These are phyloP conservation scores for Euplexia lucipara DNA, from an alignment of 2,888 invertebrate genomes.

Conservation along the genomic window DNA sequence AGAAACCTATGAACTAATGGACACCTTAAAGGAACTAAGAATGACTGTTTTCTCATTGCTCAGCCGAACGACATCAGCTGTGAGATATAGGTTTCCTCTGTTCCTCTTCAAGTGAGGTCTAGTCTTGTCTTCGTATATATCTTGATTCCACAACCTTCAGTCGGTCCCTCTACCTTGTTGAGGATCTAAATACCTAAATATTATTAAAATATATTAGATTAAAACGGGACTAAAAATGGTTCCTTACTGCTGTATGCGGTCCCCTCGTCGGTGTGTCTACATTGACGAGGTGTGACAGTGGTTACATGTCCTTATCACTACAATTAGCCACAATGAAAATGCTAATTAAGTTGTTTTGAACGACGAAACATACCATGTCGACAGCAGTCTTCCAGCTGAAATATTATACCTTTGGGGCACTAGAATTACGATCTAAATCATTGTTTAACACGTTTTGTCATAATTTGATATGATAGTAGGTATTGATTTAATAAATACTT, in stretches of 20 bases:
- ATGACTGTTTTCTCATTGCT: neutral
- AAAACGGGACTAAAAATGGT: conserved; percentile 5
- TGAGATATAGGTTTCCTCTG: no score
- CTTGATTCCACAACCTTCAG: neutral
- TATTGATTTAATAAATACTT: neutral
- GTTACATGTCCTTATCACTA: conserved; percentile 77
- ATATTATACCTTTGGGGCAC: conserved; percentile 66
- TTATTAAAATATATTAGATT: neutral
- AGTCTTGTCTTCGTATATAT: neutral
- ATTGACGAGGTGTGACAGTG: conserved; percentile 80
- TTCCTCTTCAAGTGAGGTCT: no score
- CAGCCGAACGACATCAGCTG: no score
- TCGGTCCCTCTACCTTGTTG: no score
- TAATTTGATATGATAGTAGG: conserved; percentile 9
- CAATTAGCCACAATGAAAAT: conserved; percentile 81
- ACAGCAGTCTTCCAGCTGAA: conserved; percentile 68
- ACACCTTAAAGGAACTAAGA: neutral
- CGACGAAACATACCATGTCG: conserved; percentile 74
- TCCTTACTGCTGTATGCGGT: conserved; percentile 40
- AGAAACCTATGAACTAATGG: conserved; percentile 10
- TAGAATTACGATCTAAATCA: conserved; percentile 44
- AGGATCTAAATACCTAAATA: neutral
- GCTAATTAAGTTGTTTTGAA: conserved; percentile 83
- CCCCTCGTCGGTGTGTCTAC: conserved; percentile 44
- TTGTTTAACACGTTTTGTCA: conserved; percentile 26